These are phyloP conservation scores for Carapus acus DNA, from an alignment of 2,797 vertebrate species.

Conservation along the genomic window DNA sequence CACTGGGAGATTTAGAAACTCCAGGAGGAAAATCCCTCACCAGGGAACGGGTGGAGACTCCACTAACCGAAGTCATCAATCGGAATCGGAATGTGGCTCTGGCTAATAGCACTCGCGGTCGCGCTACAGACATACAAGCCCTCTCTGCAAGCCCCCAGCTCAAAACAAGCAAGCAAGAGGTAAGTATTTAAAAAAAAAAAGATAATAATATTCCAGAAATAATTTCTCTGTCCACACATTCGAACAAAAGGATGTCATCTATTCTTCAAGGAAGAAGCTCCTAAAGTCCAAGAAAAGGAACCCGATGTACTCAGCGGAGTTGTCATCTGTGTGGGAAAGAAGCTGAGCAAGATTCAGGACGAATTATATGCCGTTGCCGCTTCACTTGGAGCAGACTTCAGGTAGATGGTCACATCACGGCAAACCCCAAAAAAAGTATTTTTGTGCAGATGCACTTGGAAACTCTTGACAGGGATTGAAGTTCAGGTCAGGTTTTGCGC, in stretches of 20 bases:
- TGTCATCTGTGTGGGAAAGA: slow-evolving; percentile 91
- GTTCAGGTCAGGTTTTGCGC: too few species aligned
- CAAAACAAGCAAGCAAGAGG: slow-evolving; percentile 61
- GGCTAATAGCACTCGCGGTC: slow-evolving; percentile 79
- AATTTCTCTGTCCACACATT: not conserved
- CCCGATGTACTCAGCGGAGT: slow-evolving; percentile 72
- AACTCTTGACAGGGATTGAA: too few species aligned
- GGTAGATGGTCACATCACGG: slow-evolving; percentile 62
- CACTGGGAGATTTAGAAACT: slow-evolving; percentile 82
- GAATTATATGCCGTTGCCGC: slow-evolving; percentile 87
- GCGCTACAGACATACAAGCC: slow-evolving; percentile 62
- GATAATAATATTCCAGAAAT: not conserved
- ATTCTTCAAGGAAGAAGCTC: not conserved
- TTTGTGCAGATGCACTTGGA: not conserved
- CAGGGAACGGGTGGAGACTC: slow-evolving; percentile 73
- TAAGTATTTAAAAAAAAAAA: slow-evolving; percentile 41
- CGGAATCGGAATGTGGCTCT: slow-evolving; percentile 86
- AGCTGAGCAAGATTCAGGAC: slow-evolving; percentile 86
- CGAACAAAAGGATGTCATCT: slow-evolving; percentile 1
- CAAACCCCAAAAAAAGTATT: not conserved
- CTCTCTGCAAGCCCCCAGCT: slow-evolving; percentile 82
- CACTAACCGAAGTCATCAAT: slow-evolving; percentile 85
- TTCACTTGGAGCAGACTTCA: slow-evolving; percentile 94
- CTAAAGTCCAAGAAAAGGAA: slow-evolving; percentile 55
- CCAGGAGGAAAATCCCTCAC: slow-evolving; percentile 73